A percentile compares a stretch with the other conserved stretches of the same genome.
Conservation (phyloP, 2,797 vertebrate species). For the Labeo calbasu region DNA sequence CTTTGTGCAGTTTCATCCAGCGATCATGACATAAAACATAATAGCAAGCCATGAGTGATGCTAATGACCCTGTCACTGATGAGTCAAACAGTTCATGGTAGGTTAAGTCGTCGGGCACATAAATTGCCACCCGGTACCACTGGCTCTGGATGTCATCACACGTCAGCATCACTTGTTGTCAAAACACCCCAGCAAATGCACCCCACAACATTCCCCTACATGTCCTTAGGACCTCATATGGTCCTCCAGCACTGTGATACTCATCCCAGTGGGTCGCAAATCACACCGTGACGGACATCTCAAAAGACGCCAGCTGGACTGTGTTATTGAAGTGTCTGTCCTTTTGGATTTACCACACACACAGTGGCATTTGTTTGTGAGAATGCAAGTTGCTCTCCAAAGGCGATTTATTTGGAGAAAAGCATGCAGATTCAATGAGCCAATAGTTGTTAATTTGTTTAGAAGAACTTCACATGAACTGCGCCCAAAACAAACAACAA, state of each 20-base stretch:
- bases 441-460: not conserved
- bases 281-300: conserved; percentile 13
- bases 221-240: conserved; percentile 55
- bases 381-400: not conserved
- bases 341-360: not conserved
- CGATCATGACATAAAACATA: not conserved
- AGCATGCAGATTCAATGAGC: not conserved
- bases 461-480: not conserved
- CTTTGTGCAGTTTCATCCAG: not conserved
- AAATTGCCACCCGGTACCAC: conserved; percentile 20
- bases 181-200: conserved; percentile 61
- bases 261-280: conserved; percentile 25
- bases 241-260: conserved; percentile 32
- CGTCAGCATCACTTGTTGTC: conserved; percentile 47
- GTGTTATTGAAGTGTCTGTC: not conserved
- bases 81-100: conserved; percentile 22
- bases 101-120: not conserved
- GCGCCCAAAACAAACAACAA: not conserved
- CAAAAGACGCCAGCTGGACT: not conserved
- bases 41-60: conserved; percentile 19
- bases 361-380: not conserved
- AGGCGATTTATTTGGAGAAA: not conserved
- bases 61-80: conserved; percentile 42
- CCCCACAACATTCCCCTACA: conserved; percentile 53
- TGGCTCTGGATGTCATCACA: conserved; percentile 47